Conservation (phyloP, 2,888 invertebrate genomes). For the Psococerastis gibbosa region DNA sequence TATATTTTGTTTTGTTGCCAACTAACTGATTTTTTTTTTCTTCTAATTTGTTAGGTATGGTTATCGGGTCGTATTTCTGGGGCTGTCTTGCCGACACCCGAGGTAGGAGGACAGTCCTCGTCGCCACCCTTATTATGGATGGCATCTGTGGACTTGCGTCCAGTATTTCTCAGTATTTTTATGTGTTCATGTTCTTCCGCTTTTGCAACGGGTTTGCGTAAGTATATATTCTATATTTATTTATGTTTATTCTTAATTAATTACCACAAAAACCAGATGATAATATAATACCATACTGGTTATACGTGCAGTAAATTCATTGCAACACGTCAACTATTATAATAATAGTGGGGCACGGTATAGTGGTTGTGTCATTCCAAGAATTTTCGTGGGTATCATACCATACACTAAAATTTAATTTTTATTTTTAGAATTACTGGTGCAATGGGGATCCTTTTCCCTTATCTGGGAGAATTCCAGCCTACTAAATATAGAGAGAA, state of each 20-base stretch:
- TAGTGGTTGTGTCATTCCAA: too few species aligned
- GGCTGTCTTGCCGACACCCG: conserved; percentile 67
- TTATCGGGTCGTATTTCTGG: conserved; percentile 69
- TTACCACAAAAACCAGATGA: too few species aligned
- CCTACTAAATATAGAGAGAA: conserved; percentile 60
- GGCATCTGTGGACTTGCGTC: conserved; percentile 51
- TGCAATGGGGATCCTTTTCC: conserved; percentile 66
- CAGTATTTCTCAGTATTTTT: conserved; percentile 51
- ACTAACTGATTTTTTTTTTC: too few species aligned
- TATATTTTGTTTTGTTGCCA: conserved; percentile 46
- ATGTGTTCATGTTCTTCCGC: conserved; percentile 49
- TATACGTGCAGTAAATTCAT: too few species aligned
- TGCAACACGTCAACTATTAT: too few species aligned
- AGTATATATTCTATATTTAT: conserved; percentile 25
- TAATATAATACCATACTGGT: too few species aligned
- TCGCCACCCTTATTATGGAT: conserved; percentile 52
- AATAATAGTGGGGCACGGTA: too few species aligned
- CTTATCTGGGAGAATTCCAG: conserved; percentile 66
- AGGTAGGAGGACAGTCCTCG: conserved; percentile 54
- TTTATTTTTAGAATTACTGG: conserved; percentile 43
- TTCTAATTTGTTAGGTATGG: conserved; percentile 56
- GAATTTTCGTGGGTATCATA: too few species aligned
- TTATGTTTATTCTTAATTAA: too few species aligned
- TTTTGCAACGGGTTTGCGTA: conserved; percentile 66
- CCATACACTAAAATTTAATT: too few species aligned